Percentiles rank a stretch among this genome's conserved stretches.
Evolutionary conservation across 1,140 invertebrate species (phyloP).

Genomic region (Neodiprion fabricii): DNA sequence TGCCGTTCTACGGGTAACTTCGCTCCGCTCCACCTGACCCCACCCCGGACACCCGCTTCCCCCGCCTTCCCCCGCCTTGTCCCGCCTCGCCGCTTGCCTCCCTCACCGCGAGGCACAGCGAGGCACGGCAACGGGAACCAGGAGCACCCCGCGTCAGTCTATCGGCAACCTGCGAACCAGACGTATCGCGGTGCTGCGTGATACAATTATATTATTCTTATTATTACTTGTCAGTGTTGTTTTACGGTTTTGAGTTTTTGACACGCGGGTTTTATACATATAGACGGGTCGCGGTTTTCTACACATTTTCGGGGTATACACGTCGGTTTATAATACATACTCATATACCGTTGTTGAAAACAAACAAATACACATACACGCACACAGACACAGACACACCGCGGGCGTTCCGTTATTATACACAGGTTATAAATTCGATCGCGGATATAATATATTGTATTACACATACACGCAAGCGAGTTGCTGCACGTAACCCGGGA

Average conservation of each 20-base stretch:
- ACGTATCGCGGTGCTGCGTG: slow-evolving; percentile 57
- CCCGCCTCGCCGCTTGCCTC: background rate
- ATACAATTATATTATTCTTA: slow-evolving; percentile 52
- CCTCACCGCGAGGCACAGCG: background rate
- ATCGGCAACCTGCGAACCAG: slow-evolving; percentile 61
- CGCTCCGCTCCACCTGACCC: slow-evolving; percentile 6
- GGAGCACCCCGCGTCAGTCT: slow-evolving; percentile 47
- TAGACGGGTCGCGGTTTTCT: slow-evolving; percentile 3
- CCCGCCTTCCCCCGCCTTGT: background rate
- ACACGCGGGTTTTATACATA: slow-evolving; percentile 29
- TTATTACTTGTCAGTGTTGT: slow-evolving; percentile 44
- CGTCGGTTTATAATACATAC: slow-evolving; percentile 1
- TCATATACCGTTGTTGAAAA: background rate
- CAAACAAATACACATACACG: background rate
- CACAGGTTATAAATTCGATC: too few relatives aligned
- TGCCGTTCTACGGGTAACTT: background rate
- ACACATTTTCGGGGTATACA: slow-evolving; percentile 15
- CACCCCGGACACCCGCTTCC: background rate
- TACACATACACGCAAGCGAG: too few relatives aligned
- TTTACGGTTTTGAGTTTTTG: slow-evolving; percentile 26
- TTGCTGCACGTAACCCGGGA: background rate
- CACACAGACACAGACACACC: background rate
- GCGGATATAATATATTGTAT: too few relatives aligned
- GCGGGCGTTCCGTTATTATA: too few relatives aligned
- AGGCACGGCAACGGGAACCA: background rate